Base-by-base conservation (phyloP, 2,888 invertebrate species). In the Eubasilissa splendida region DNA sequence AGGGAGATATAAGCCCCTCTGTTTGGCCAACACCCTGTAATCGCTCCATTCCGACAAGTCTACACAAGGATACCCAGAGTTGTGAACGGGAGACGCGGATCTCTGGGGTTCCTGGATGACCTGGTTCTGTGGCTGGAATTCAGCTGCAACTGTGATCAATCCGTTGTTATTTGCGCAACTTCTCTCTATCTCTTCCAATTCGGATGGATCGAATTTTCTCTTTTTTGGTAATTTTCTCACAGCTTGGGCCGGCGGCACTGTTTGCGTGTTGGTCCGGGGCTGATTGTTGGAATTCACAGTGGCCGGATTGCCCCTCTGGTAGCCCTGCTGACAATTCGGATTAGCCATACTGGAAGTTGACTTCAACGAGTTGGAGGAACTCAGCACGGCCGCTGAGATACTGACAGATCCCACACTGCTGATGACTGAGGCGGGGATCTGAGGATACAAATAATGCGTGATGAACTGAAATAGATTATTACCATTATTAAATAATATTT, bases 11-110 rank as follows among this genome's bases (percentile, higher is more conserved):
- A 94, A 92, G 82, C 94, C 93, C 84, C 95, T 94, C 86, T 94
- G 93, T 87, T 96, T 96, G 63, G 98, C 98, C 85, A 99, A 90
- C 82, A 98, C 96, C 85, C 98, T 92, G 87, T 97, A 97, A 86
- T 96, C 96, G 85, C 94, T 94, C 98, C 98, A 99, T 89, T 98
- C 98, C 86, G 94, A 95, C 85, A 98, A 92, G 90, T 98, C 97
- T 84, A 98, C 92, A 85, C 91, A 90, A 12, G 93, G 93, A 86
- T 93, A 93, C 84, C 92, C 93, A 58, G 93, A 93, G 59, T 92
- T 91, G 81, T 93, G 92, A 1, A 93, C 92, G 1, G 91, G 90
- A 54, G 89, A 86, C 70, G 89, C 88, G 0, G 89, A 89, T 0
- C 89, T 89, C 1, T 88, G 88, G 68, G 81, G 58, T 74, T 80